A percentile compares a stretch with the other conserved stretches of the same genome.
Conservation (phyloP, 2,888 invertebrate species). For the Hemithea aestivaria region DNA sequence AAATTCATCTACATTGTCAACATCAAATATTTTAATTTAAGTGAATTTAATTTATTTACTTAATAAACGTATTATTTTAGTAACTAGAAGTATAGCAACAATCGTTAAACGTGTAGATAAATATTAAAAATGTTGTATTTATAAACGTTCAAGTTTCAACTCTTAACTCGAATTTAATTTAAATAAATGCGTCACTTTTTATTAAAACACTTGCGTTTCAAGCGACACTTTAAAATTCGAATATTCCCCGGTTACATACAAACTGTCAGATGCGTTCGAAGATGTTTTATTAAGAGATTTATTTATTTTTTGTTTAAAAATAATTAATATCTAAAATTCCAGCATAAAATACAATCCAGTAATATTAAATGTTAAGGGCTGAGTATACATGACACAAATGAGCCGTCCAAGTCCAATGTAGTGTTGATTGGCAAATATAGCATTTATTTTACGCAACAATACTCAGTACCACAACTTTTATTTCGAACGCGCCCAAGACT, state of each 20-base stretch:
- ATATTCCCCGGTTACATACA: slow-evolving; percentile 4
- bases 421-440: slow-evolving; percentile 51
- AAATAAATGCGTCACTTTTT: neutral
- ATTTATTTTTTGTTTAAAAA: too few relatives aligned
- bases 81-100: slow-evolving; percentile 23
- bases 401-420: slow-evolving; percentile 61
- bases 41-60: neutral
- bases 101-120: slow-evolving; percentile 30
- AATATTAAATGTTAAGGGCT: slow-evolving; percentile 6
- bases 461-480: slow-evolving; percentile 19
- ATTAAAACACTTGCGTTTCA: neutral
- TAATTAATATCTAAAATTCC: neutral
- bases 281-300: too few relatives aligned
- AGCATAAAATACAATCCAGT: slow-evolving; percentile 2
- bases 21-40: neutral
- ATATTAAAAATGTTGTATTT: slow-evolving; percentile 9
- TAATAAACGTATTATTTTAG: slow-evolving; percentile 1
- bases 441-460: slow-evolving; percentile 15
- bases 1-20: neutral
- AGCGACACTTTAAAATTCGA: neutral
- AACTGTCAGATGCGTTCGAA: slow-evolving; percentile 5
- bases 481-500: slow-evolving; percentile 18
- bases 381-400: slow-evolving; percentile 55
- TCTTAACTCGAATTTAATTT: neutral
- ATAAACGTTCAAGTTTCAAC: slow-evolving; percentile 14